These are phyloP conservation scores for Cygnus buccinator DNA, from an alignment of 2,113 vertebrate genomes.

Conservation along the genomic window DNA sequence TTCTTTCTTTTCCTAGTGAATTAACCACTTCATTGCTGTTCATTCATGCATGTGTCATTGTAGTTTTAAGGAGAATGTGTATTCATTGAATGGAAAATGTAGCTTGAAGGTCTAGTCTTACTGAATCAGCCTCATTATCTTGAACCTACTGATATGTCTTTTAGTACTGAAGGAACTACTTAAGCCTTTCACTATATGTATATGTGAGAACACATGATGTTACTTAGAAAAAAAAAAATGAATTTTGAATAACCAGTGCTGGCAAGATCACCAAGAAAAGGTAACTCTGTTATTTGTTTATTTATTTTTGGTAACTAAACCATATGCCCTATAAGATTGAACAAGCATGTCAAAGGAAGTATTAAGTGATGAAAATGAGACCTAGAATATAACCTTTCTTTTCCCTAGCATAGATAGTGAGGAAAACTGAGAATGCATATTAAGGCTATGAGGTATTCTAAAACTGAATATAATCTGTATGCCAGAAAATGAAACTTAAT, in stretches of 20 bases:
- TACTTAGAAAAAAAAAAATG: neutral
- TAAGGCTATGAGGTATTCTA: neutral
- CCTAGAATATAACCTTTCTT: neutral
- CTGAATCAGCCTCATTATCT: conserved; percentile 58
- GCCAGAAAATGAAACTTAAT: neutral
- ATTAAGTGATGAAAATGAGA: neutral
- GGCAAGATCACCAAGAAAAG: neutral
- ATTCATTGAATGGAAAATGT: conserved; percentile 53
- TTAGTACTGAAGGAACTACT: conserved; percentile 39
- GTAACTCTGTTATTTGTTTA: neutral
- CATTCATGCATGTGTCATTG: conserved; percentile 60
- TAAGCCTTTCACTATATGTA: conserved; percentile 15
- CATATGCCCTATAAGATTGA: neutral
- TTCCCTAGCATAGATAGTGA: neutral
- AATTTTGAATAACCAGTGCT: conserved; percentile 5
- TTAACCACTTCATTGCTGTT: conserved; percentile 66
- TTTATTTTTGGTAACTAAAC: neutral
- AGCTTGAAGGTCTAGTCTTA: conserved; percentile 54
- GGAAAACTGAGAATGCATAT: neutral
- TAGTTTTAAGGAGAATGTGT: conserved; percentile 51
- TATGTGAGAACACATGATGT: neutral
- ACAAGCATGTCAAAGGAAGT: neutral
- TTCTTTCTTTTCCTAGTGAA: conserved; percentile 59
- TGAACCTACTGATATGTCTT: conserved; percentile 3
- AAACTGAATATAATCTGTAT: neutral